phyloP scores from a whole-genome alignment of 2,797 vertebrate species.

The Hemitrygon akajei region DNA sequence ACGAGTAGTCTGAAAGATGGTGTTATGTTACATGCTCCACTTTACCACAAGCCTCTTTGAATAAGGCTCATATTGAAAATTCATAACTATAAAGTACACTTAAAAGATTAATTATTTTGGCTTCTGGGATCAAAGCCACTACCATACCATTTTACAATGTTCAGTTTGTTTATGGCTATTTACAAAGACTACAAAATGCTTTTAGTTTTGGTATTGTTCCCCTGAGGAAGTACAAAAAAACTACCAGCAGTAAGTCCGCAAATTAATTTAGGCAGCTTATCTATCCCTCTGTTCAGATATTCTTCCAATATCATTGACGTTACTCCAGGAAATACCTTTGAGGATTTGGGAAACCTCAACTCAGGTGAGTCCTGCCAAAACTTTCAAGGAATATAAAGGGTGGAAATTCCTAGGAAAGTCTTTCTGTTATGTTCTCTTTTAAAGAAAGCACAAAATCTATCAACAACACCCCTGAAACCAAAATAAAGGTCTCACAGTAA shows the following conservation, averaged over 20 bases:
- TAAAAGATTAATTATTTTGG: not conserved
- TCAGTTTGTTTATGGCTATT: not conserved
- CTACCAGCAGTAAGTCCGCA: too few species aligned
- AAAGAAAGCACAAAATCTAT: not conserved
- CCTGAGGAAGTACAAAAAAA: too few species aligned
- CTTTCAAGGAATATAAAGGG: not conserved
- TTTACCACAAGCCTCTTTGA: not conserved
- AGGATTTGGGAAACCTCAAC: not conserved
- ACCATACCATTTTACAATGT: not conserved
- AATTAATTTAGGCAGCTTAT: not conserved
- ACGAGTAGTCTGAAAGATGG: not conserved
- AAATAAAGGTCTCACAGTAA: not conserved
- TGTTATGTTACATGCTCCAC: not conserved
- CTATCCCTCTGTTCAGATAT: not conserved
- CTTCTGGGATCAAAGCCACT: not conserved
- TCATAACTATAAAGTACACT: not conserved
- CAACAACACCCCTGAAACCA: not conserved
- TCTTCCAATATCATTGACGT: not conserved
- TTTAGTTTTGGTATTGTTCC: not conserved
- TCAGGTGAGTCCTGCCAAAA: not conserved
- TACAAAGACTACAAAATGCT: not conserved
- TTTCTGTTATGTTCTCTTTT: not conserved
- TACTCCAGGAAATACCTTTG: not conserved
- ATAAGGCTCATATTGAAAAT: not conserved
- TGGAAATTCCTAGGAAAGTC: not conserved